Conservation (phyloP, 2,113 vertebrate genomes). For the Pogonocichla stellata region DNA sequence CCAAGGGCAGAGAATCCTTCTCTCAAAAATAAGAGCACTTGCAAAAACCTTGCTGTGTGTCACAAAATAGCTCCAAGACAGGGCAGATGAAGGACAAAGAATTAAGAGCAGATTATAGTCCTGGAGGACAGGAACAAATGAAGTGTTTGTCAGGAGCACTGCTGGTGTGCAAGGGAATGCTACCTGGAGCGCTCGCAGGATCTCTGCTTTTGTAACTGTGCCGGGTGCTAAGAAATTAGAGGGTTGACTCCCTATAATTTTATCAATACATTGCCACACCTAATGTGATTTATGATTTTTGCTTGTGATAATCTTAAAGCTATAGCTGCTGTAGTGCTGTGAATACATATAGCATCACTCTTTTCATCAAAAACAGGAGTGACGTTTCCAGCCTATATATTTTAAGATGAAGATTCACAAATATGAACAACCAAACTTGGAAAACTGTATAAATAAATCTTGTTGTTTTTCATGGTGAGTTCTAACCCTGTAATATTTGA, state of each 20-base stretch:
- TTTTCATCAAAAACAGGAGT: background rate
- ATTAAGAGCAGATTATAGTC: slow-evolving; percentile 16
- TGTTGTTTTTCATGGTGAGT: background rate
- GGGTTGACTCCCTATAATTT: slow-evolving; percentile 42
- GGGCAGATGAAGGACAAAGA: slow-evolving; percentile 17
- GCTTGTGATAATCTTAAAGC: slow-evolving; percentile 19
- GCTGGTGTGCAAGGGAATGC: background rate
- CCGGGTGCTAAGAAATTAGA: slow-evolving; percentile 25
- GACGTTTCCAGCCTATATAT: accelerated
- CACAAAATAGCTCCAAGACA: slow-evolving; percentile 21
- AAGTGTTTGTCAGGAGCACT: background rate
- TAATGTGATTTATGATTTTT: slow-evolving; percentile 32
- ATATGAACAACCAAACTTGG: background rate
- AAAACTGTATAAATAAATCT: background rate
- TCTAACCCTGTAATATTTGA: background rate
- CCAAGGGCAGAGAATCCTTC: background rate
- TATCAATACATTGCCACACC: slow-evolving; percentile 10
- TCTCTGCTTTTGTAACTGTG: background rate
- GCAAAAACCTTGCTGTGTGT: background rate
- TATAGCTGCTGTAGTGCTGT: background rate
- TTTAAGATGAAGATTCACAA: background rate
- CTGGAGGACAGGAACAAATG: slow-evolving; percentile 5
- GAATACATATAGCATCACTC: background rate
- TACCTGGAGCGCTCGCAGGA: background rate
- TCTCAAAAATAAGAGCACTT: background rate